Base-by-base conservation (phyloP, 23 tunicate species). In the Trididemnum nubilum region DNA sequence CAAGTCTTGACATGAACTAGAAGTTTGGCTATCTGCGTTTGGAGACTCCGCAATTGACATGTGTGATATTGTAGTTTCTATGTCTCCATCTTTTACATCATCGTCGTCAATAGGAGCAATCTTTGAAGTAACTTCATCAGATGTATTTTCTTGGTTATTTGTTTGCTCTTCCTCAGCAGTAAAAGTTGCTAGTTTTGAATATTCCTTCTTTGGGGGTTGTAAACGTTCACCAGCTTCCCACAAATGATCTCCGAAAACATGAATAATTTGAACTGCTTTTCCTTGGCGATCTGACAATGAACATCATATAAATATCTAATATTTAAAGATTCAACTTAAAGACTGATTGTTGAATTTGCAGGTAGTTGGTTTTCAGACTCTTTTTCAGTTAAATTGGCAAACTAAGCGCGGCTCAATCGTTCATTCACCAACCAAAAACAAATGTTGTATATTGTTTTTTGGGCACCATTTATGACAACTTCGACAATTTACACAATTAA, bases 241-340 rank as follows among this genome's bases (percentile, higher is more conserved):
- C 40, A 93, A 64, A 51, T 93, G 86, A 83, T 93, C 98, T 2
- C 98, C 98, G 84, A 93, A 93, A 5, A 86, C 77, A 74, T 93
- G 98, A 19, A 87, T 5, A 44, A 93, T 75, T 26, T 79, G 77
- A 36, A 93, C 87, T 63, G 90, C 98, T 84, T 93, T 93, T 15
- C 98, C 98, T 24, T 72, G 79, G 49, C 71, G 90, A 7, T 80
- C 98, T 85, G 34, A 52, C 4, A 73, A 23, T 15, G n/a, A n/a
- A n/a, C n/a, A n/a, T n/a, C n/a, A 71, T 29, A 12, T 28, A 5
- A 71, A 22, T 15, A 5, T 50, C 19, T 12, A 50, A 50, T 50
- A 12, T 19, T 50, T n/a, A n/a, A n/a, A n/a, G n/a, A n/a, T n/a
- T n/a, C n/a, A n/a, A n/a, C n/a, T n/a, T n/a, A n/a, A n/a, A n/a